These are phyloP conservation scores for Enteromius mattozi DNA, from an alignment of 2,797 vertebrate species.

Conservation along the genomic window DNA sequence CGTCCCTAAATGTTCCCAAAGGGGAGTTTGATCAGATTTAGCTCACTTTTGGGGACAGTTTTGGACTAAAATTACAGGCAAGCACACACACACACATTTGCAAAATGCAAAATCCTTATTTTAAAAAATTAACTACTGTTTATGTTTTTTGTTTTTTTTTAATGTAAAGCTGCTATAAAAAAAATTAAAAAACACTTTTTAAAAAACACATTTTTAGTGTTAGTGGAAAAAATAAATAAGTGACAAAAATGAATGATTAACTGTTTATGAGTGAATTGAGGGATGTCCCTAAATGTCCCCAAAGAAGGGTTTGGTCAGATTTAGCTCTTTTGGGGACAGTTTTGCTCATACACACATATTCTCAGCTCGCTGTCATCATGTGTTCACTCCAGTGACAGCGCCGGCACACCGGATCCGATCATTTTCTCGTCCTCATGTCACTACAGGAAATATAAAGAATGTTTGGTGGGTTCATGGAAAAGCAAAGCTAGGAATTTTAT, in stretches of 20 bases:
- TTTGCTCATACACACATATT: not conserved
- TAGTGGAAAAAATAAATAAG: not conserved
- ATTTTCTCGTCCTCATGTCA: not conserved
- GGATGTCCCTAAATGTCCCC: not conserved
- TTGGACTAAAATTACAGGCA: not conserved
- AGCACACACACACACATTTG: not conserved
- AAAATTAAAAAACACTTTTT: not conserved
- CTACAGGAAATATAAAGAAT: constrained; percentile 30
- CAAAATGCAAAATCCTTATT: too few species aligned
- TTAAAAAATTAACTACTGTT: too few species aligned
- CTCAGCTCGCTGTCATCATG: not conserved
- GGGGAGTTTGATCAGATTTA: too few species aligned
- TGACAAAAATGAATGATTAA: too few species aligned
- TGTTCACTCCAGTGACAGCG: constrained; percentile 9
- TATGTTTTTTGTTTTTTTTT: not conserved
- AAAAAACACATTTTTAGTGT: not conserved
- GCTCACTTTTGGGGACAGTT: not conserved
- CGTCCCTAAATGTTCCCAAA: too few species aligned
- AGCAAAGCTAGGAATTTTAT: constrained; percentile 16
- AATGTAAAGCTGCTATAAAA: not conserved
- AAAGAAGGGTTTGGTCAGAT: not conserved
- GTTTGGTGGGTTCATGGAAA: constrained; percentile 13
- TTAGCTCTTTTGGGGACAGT: not conserved
- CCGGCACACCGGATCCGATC: not conserved
- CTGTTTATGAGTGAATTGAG: not conserved